Evolutionary conservation across 2,797 vertebrate genomes (phyloP).

Genomic region (Limnodromus scolopaceus): DNA sequence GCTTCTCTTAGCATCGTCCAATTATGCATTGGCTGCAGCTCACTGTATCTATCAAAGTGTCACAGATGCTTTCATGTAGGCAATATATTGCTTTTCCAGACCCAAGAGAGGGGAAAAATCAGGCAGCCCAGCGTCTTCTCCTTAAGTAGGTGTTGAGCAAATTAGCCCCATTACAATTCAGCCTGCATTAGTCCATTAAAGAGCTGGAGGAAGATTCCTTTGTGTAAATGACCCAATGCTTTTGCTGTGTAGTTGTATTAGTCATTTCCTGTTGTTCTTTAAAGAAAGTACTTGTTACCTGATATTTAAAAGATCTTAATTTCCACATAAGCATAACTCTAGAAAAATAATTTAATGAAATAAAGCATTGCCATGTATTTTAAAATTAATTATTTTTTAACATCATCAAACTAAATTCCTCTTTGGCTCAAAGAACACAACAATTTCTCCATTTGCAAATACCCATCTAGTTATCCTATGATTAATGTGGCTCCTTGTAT

Average conservation of each 20-base stretch:
- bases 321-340: not conserved
- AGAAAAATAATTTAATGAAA: not conserved
- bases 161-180: constrained; percentile 14
- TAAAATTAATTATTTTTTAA: not conserved
- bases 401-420: not conserved
- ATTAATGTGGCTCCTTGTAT: not conserved
- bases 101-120: constrained; percentile 10
- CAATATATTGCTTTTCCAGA: constrained; percentile 21
- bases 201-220: constrained; percentile 59
- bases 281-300: constrained; percentile 54
- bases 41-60: constrained; percentile 40
- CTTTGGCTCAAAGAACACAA: not conserved
- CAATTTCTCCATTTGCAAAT: not conserved
- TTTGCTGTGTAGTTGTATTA: constrained; percentile 52
- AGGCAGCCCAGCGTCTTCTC: constrained; percentile 4
- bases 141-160: constrained; percentile 52
- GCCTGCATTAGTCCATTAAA: constrained; percentile 70
- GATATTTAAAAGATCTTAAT: constrained; percentile 41
- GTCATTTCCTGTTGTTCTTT: constrained; percentile 74
- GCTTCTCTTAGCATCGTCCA: not conserved
- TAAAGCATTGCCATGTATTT: not conserved
- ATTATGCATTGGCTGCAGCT: constrained; percentile 58
- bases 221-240: constrained; percentile 37
- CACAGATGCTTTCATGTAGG: not conserved
- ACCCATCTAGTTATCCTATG: not conserved